phyloP scores from a whole-genome alignment of 2,113 vertebrate genomes.

The Hoplias malabaricus region DNA sequence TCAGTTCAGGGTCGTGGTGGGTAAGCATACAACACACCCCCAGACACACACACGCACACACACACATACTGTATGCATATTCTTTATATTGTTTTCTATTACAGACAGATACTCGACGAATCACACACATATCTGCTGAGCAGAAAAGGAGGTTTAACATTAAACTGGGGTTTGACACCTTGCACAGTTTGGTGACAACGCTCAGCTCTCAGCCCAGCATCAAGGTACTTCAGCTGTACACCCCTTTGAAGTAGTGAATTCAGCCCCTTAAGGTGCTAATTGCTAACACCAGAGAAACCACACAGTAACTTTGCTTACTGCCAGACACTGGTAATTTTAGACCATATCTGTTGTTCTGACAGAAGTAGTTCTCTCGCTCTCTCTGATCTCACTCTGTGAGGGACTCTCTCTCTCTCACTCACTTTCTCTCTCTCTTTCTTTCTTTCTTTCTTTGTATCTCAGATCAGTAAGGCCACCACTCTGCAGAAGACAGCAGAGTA shows the following conservation, averaged over 20 bases:
- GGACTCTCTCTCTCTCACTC: not conserved
- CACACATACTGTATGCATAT: not conserved
- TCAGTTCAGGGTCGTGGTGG: too few species aligned
- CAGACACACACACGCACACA: not conserved
- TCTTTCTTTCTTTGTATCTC: not conserved
- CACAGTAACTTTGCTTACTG: too few species aligned
- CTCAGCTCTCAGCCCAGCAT: slow-evolving; percentile 89
- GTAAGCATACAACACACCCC: not conserved
- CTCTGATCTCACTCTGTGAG: not conserved
- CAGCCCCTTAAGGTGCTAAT: not conserved
- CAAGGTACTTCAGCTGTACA: slow-evolving; percentile 74
- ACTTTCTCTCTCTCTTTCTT: not conserved
- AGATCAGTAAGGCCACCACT: slow-evolving; percentile 96
- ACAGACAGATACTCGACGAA: slow-evolving; percentile 85
- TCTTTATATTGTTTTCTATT: slow-evolving; percentile 41
- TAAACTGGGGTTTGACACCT: slow-evolving; percentile 92
- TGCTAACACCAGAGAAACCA: too few species aligned
- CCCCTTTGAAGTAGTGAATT: not conserved
- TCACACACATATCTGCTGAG: slow-evolving; percentile 95
- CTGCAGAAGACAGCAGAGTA: slow-evolving; percentile 95
- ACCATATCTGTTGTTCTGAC: too few species aligned
- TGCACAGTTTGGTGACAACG: slow-evolving; percentile 89
- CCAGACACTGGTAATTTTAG: too few species aligned
- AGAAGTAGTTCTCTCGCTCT: not conserved
- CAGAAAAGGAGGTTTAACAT: slow-evolving; percentile 99